Conservation (phyloP, 1,140 invertebrate genomes). For the Sitophilus oryzae region DNA sequence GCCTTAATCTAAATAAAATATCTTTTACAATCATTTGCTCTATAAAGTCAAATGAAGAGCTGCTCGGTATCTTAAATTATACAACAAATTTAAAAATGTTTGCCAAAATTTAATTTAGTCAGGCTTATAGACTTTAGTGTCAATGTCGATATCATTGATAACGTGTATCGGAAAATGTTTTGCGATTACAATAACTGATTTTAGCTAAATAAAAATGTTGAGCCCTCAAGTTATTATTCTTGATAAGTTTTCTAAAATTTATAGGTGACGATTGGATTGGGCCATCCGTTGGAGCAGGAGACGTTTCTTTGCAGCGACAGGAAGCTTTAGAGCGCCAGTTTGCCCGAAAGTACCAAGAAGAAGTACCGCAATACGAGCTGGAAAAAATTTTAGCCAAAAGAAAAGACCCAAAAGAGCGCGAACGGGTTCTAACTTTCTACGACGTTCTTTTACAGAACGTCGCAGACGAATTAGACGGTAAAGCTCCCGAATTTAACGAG, state of each 20-base stretch:
- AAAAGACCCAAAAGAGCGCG: slow-evolving; percentile 38
- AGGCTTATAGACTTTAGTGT: too few relatives aligned
- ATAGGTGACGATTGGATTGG: slow-evolving; percentile 14
- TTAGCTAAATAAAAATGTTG: too few relatives aligned
- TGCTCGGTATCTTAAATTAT: too few relatives aligned
- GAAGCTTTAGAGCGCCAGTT: slow-evolving; percentile 33
- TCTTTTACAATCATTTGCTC: too few relatives aligned
- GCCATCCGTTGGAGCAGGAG: slow-evolving; percentile 16
- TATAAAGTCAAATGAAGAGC: too few relatives aligned
- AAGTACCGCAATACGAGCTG: slow-evolving; percentile 38
- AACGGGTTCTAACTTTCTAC: slow-evolving; percentile 40
- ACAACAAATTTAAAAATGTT: too few relatives aligned
- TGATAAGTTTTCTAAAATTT: neutral
- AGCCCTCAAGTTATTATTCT: too few relatives aligned
- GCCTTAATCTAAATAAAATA: too few relatives aligned
- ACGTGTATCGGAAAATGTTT: too few relatives aligned
- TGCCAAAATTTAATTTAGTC: too few relatives aligned
- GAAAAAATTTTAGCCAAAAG: slow-evolving; percentile 38
- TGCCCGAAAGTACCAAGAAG: slow-evolving; percentile 31
- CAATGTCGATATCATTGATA: too few relatives aligned
- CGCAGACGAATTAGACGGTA: slow-evolving; percentile 40
- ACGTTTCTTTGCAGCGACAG: slow-evolving; percentile 7
- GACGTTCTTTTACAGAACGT: slow-evolving; percentile 42
- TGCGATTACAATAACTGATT: too few relatives aligned
- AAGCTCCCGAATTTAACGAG: slow-evolving; percentile 25